A percentile compares a stretch with the other conserved stretches of the same genome.
Conservation (phyloP, 2,797 vertebrate species). For the Pipistrellus kuhlii region DNA sequence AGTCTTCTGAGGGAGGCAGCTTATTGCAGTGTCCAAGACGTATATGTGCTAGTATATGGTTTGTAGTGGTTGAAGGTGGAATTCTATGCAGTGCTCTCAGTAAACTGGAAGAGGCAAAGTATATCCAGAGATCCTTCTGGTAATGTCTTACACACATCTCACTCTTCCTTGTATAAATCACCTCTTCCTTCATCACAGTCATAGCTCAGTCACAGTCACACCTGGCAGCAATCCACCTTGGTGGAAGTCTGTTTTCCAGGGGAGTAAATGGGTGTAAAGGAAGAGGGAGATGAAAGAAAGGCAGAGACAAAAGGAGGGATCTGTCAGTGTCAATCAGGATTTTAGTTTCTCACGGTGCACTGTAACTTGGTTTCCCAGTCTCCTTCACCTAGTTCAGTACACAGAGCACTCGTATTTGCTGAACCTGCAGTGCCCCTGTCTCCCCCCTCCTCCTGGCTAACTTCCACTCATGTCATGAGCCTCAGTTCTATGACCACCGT, state of each 20-base stretch:
- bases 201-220: neutral
- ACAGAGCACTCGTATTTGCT: neutral
- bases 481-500: neutral
- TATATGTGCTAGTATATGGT: neutral
- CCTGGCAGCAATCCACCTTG: neutral
- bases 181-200: neutral
- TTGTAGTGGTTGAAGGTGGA: neutral
- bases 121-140: neutral
- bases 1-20: neutral
- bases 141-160: neutral
- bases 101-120: neutral
- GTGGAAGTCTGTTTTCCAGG: neutral
- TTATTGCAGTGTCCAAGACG: neutral
- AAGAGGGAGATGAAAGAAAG: neutral
- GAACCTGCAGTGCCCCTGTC: neutral
- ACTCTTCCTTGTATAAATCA: slow-evolving; percentile 2
- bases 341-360: neutral
- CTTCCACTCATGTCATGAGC: neutral
- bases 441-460: fast-evolving
- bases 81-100: neutral
- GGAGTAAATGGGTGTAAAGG: neutral
- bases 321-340: neutral
- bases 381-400: neutral
- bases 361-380: neutral
- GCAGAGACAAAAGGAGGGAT: neutral